Base-by-base conservation (phyloP, 1,140 invertebrate species). In the Cotesia typhae region DNA sequence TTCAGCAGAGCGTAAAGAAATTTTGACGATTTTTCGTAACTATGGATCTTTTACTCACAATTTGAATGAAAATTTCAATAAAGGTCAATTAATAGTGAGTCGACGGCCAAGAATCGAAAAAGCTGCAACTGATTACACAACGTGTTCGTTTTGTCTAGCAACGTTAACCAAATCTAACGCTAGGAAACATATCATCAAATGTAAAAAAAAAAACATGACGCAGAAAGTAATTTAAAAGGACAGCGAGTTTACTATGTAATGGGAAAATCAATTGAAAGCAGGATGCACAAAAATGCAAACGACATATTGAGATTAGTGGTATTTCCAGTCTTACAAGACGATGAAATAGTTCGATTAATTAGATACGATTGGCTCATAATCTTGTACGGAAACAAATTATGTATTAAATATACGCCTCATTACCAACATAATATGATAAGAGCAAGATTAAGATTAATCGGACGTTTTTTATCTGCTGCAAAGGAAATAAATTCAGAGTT, bases 381-480 rank as follows among this genome's bases (percentile, higher is more conserved):
- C 7, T 3, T 65, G 1, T 76, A 65, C 66, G 75, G 57, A 5
- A 76, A 76, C 14, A 74, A 75, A 71, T 38, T 74, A 47, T 70
- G 71, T 4, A 63, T 68, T 9, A 71, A 74, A 35, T 73, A 75
- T 20, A 63, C 66, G 9, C 52, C 52, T 55, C 52, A 55, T 17
- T 55, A 55, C 4, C 52, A 55, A 55, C 52, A 55, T 4, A 55
- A 55, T 12, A 73, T 74, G 72, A 77, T 77, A 12, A 17, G 71
- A 55, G 10, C 52, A 20, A 57, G 64, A 37, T 17, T 77, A 5
- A 14, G 74, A 66, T 55, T 70, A 61, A 9, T 74, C 0, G 73
- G 74, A 9, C 20, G 71, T 66, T 73, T 77, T 51, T 64, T 75
- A 4, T 12, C 10, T 0, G 88, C 78, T 74, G 89, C 89, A 73